Conservation (phyloP, 2,888 invertebrate species). For the Alloplasta piceator region DNA sequence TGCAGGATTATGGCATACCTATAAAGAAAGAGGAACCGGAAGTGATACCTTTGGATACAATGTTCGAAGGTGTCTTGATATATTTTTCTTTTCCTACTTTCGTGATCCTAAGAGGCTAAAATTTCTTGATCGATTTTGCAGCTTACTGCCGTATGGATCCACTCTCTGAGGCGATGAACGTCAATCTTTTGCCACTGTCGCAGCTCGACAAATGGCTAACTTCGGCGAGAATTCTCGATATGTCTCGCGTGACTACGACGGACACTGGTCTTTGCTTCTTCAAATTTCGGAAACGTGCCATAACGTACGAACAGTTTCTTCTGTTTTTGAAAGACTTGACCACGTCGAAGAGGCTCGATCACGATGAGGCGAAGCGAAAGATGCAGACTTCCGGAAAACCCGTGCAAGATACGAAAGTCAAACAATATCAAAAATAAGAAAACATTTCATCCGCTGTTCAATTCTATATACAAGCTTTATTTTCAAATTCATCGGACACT, state of each 20-base stretch:
- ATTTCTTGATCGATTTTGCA: slow-evolving; percentile 50
- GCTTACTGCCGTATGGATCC: slow-evolving; percentile 76
- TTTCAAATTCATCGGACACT: slow-evolving; percentile 56
- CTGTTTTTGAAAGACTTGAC: slow-evolving; percentile 72
- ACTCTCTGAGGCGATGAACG: slow-evolving; percentile 66
- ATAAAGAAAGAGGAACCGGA: slow-evolving; percentile 54
- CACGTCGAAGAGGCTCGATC: slow-evolving; percentile 65
- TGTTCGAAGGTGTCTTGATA: slow-evolving; percentile 71
- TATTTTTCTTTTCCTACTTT: background rate
- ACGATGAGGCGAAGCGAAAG: slow-evolving; percentile 71
- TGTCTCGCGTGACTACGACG: slow-evolving; percentile 73
- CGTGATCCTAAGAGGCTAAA: background rate
- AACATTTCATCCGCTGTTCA: slow-evolving; percentile 51
- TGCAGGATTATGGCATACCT: slow-evolving; percentile 52
- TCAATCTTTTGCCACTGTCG: slow-evolving; percentile 73
- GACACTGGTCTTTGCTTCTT: slow-evolving; percentile 77
- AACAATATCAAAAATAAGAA: slow-evolving; percentile 36
- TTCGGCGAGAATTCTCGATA: slow-evolving; percentile 74
- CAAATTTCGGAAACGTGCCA: slow-evolving; percentile 77
- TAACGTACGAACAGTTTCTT: slow-evolving; percentile 74
- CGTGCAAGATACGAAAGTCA: slow-evolving; percentile 44
- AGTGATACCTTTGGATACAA: slow-evolving; percentile 70
- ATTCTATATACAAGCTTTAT: slow-evolving; percentile 71
- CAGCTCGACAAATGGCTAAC: slow-evolving; percentile 76
- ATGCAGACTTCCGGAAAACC: slow-evolving; percentile 73